These are phyloP conservation scores for Chaenodraco wilsoni DNA, from an alignment of 2,797 vertebrate species.

Conservation along the genomic window DNA sequence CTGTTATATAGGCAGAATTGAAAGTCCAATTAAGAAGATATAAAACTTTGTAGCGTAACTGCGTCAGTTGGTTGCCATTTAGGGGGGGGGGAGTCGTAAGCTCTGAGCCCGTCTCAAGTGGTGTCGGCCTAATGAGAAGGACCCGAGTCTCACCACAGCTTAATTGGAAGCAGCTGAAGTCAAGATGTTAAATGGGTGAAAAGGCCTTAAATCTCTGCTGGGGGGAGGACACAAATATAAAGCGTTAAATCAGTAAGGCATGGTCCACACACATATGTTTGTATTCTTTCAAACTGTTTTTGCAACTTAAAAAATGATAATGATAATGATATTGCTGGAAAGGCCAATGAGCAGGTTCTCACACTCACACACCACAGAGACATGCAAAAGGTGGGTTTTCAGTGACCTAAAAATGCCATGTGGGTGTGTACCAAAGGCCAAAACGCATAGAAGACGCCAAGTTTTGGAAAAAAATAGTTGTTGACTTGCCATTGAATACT, in stretches of 20 bases:
- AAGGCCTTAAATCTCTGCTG: conserved; percentile 36
- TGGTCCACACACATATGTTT: too few relatives aligned
- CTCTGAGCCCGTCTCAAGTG: conserved; percentile 59
- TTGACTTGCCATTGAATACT: background rate
- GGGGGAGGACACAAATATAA: background rate
- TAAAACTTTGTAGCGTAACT: conserved; percentile 48
- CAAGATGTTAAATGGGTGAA: conserved; percentile 48
- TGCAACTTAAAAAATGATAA: too few relatives aligned
- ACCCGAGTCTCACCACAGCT: conserved; percentile 60
- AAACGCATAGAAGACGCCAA: too few relatives aligned
- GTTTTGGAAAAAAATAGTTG: too few relatives aligned
- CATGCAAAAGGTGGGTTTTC: too few relatives aligned
- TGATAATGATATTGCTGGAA: too few relatives aligned
- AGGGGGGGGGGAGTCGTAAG: conserved; percentile 36
- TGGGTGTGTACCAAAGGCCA: too few relatives aligned
- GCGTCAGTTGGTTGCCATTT: conserved; percentile 44
- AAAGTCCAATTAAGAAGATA: conserved; percentile 61
- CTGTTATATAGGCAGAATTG: conserved; percentile 52
- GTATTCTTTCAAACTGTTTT: too few relatives aligned
- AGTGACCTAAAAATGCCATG: too few relatives aligned
- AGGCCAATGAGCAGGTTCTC: too few relatives aligned
- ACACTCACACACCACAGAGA: too few relatives aligned
- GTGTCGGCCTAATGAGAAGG: conserved; percentile 69
- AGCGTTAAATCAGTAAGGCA: conserved; percentile 27
- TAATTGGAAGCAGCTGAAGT: conserved; percentile 69